Conservation (phyloP, 2,113 vertebrate species). For the Pelmatolapia mariae region DNA sequence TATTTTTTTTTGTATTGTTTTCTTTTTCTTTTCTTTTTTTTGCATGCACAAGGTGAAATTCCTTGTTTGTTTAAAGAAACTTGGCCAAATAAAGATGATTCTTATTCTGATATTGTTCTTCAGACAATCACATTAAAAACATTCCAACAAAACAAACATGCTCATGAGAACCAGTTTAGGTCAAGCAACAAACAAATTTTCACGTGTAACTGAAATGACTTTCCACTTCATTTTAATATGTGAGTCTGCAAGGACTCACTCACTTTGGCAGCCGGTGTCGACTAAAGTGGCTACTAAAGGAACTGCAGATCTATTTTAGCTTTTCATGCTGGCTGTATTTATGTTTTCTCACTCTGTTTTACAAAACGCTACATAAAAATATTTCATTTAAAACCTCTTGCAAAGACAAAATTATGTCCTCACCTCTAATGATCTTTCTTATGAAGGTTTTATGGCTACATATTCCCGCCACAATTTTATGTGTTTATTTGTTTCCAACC, state of each 20-base stretch:
- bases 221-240: neutral
- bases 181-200: neutral
- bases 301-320: neutral
- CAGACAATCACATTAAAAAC: neutral
- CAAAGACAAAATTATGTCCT: neutral
- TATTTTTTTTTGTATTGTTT: neutral
- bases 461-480: neutral
- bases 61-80: neutral
- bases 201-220: neutral
- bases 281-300: neutral
- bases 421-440: neutral
- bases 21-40: fast-evolving
- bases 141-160: neutral
- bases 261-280: neutral
- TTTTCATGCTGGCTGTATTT: neutral
- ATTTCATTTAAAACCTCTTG: neutral
- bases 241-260: neutral
- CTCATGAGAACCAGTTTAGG: neutral
- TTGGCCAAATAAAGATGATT: neutral
- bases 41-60: neutral
- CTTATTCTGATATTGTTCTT: neutral
- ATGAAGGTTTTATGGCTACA: neutral
- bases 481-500: neutral
- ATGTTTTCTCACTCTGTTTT: neutral
- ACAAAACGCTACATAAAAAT: neutral